Evolutionary conservation across 2,888 invertebrate genomes (phyloP).

Genomic region (Meliscaeva auricollis): DNA sequence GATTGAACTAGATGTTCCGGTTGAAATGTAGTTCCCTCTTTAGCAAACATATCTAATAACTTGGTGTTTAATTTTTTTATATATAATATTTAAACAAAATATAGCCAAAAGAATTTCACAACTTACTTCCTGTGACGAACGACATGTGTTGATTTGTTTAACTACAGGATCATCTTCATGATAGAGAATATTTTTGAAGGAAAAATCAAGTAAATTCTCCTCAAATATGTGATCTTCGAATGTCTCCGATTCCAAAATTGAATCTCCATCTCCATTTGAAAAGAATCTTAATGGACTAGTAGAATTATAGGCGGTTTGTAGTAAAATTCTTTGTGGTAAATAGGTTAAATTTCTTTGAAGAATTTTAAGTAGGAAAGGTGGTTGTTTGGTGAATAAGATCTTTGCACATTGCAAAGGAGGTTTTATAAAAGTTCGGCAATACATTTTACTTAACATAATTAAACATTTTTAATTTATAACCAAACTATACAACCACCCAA

Average conservation of each 20-base stretch:
- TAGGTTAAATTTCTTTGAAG: not conserved
- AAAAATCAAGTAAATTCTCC: constrained; percentile 41
- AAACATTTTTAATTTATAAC: constrained; percentile 36
- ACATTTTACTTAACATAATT: constrained; percentile 45
- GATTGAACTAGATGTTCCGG: constrained; percentile 77
- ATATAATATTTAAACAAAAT: not conserved
- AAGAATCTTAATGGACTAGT: constrained; percentile 28
- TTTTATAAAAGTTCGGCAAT: constrained; percentile 30
- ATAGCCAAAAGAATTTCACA: not conserved
- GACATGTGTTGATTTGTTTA: constrained; percentile 40
- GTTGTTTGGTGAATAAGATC: constrained; percentile 7
- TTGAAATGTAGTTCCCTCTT: constrained; percentile 46
- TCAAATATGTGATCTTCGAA: constrained; percentile 48
- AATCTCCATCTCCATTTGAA: constrained; percentile 50
- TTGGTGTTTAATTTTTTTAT: constrained; percentile 53
- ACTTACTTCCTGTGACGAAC: constrained; percentile 47
- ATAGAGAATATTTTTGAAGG: constrained; percentile 57
- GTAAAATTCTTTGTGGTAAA: not conserved
- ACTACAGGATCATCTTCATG: constrained; percentile 44
- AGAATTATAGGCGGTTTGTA: not conserved
- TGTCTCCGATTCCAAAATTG: constrained; percentile 44
- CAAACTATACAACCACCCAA: not conserved
- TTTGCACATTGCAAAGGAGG: constrained; percentile 27
- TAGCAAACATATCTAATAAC: constrained; percentile 69
- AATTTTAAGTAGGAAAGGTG: not conserved